Conservation (phyloP, 2,113 vertebrate species). For the Lophius piscatorius region DNA sequence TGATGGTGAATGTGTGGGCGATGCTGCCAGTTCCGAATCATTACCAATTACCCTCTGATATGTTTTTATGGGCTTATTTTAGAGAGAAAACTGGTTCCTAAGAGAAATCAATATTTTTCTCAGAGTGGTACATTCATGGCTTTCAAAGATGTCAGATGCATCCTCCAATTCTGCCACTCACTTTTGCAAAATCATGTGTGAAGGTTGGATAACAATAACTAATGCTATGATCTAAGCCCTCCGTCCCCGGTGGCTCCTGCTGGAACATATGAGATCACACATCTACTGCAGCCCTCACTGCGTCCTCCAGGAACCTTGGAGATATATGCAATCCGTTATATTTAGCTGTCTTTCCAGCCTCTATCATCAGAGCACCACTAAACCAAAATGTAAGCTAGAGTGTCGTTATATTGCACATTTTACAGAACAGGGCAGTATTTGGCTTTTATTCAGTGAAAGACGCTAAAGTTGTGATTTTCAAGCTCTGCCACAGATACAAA, state of each 20-base stretch:
- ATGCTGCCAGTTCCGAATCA: conserved; percentile 22
- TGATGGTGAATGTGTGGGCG: conserved; percentile 7
- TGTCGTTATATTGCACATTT: no score
- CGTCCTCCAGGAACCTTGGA: background rate
- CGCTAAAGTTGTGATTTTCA: no score
- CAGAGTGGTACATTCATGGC: background rate
- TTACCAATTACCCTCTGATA: conserved; percentile 13
- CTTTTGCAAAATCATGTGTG: background rate
- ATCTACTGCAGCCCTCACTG: background rate
- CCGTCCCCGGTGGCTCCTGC: conserved; percentile 5
- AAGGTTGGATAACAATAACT: conserved; percentile 3
- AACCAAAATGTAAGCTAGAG: background rate
- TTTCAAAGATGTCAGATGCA: conserved; percentile 11
- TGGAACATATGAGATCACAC: conserved; percentile 4
- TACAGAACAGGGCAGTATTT: background rate
- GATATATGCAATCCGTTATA: conserved; percentile 6
- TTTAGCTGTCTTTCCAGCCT: background rate
- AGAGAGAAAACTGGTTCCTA: conserved; percentile 13
- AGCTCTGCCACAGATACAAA: no score
- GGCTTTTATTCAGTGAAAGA: background rate
- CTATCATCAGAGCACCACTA: background rate
- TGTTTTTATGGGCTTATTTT: conserved; percentile 12
- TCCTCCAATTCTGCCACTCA: background rate
- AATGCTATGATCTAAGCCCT: conserved; percentile 1
- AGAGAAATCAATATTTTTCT: conserved; percentile 7